Conservation (phyloP, 2,888 invertebrate species). For the Morpho deidamia region DNA sequence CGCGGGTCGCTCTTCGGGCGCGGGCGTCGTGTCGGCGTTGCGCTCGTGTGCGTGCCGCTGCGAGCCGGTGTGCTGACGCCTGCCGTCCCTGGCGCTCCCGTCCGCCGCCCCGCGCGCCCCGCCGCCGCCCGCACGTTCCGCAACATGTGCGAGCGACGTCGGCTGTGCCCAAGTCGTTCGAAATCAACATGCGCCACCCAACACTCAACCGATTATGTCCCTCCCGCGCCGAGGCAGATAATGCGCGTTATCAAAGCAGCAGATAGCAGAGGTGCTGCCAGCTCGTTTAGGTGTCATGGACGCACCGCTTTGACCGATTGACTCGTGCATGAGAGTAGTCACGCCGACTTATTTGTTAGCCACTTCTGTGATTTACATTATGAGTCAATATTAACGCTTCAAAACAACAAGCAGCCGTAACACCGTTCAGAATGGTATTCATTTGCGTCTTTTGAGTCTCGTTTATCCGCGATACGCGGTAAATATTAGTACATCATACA, state of each 20-base stretch:
- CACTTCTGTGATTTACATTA: conserved; percentile 47
- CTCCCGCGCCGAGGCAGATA: conserved; percentile 61
- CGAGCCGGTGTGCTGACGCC: conserved; percentile 48
- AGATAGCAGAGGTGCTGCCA: conserved; percentile 75
- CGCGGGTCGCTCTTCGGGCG: conserved; percentile 72
- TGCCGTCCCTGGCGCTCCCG: conserved; percentile 59
- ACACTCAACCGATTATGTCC: conserved; percentile 39
- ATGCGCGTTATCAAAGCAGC: conserved; percentile 67
- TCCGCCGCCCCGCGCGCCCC: conserved; percentile 31
- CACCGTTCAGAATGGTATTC: conserved; percentile 5
- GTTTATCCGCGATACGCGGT: neutral
- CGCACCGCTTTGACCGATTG: conserved; percentile 48
- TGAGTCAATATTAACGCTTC: conserved; percentile 46
- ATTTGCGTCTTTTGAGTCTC: conserved; percentile 4
- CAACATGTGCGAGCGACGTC: conserved; percentile 62
- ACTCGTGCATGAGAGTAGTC: conserved; percentile 49
- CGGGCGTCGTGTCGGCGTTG: conserved; percentile 60
- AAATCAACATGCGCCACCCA: conserved; percentile 41
- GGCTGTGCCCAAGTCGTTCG: conserved; percentile 38
- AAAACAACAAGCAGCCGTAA: conserved; percentile 30
- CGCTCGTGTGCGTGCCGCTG: conserved; percentile 61
- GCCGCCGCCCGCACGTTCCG: conserved; percentile 56
- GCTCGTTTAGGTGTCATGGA: conserved; percentile 74
- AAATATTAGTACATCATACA: neutral
- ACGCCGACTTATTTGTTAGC: conserved; percentile 49